These are phyloP conservation scores for Euura lappo DNA, from an alignment of 1,140 invertebrate genomes.

Conservation along the genomic window DNA sequence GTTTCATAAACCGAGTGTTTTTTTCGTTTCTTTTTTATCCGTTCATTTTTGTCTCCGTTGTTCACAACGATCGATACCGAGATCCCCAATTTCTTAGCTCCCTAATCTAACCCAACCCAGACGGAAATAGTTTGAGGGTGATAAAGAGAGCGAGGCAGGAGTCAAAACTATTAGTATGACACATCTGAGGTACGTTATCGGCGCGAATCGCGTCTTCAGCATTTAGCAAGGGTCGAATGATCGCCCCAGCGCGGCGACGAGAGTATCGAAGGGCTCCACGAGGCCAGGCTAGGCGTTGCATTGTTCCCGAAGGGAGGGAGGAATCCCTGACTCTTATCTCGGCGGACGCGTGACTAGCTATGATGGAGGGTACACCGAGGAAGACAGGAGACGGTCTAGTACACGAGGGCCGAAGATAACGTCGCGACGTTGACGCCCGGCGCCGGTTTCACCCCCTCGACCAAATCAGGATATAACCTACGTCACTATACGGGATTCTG, in stretches of 20 bases:
- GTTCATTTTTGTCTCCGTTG: no score
- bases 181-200: constrained; percentile 33
- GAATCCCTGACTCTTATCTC: constrained; percentile 39
- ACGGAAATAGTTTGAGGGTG: no score
- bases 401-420: constrained; percentile 28
- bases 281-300: constrained; percentile 10
- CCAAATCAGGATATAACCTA: constrained; percentile 21
- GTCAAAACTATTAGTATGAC: constrained; percentile 34
- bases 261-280: not conserved
- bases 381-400: constrained; percentile 17
- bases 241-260: not conserved
- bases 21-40: no score
- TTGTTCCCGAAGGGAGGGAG: constrained; percentile 34
- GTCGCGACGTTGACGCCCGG: constrained; percentile 29
- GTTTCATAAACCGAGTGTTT: no score
- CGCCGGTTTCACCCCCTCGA: not conserved
- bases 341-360: constrained; percentile 39
- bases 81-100: no score
- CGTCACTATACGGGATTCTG: constrained; percentile 13
- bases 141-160: not conserved
- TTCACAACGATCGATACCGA: no score
- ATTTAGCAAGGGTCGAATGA: constrained; percentile 12
- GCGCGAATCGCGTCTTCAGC: not conserved
- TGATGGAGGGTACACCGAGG: constrained; percentile 18
- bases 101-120: no score